Evolutionary conservation across 2,797 vertebrate genomes (phyloP), one percentile per base, ranked within the genome.

Genomic region (Psittacula derbiana): DNA sequence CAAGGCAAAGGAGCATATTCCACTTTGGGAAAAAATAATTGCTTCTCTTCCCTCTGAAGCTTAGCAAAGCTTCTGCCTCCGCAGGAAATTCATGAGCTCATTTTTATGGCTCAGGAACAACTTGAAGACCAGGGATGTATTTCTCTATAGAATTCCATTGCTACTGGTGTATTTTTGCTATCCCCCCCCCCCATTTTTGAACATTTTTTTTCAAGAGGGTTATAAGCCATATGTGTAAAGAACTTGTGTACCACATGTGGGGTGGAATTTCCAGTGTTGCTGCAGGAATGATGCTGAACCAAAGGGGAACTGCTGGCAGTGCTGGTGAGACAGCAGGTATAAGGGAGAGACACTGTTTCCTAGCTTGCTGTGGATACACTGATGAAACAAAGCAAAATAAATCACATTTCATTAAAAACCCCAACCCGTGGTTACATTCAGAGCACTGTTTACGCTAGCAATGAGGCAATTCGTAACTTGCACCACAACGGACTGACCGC

Each of bases 381-480:
- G 33, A 75, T 50, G 43, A 83, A 6, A 43, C 58, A 91, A 58
- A 61, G 20, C n/a, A 60, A 91, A 89, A 78, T 24, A 91, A 89
- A 75, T 66, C 8, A 2, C 2, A 8, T 81, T 58, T 79, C 31
- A 58, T 47, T 23, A 57, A 71, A 79, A 64, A 33, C 2, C 62
- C 33, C 27, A 33, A 41, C 41, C 36, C 50, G 10, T 9, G 14
- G 75, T 70, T 44, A 65, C 38, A 52, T 66, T 78, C 53, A 31
- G 62, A 80, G n/a, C 18, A 25, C 28, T 86, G 79, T 88, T 96
- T 90, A 47, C 17, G 30, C 80, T 88, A 80, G 17, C 81, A 53
- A 24, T 85, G 90, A 93, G 61, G 86, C 75, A 95, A 95, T 86
- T 92, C 85, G 69, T 73, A 75, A 41, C 66, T 95, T 93, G 55